Conservation (phyloP, 1,140 invertebrate species). For the Philopotamus ludificatus region DNA sequence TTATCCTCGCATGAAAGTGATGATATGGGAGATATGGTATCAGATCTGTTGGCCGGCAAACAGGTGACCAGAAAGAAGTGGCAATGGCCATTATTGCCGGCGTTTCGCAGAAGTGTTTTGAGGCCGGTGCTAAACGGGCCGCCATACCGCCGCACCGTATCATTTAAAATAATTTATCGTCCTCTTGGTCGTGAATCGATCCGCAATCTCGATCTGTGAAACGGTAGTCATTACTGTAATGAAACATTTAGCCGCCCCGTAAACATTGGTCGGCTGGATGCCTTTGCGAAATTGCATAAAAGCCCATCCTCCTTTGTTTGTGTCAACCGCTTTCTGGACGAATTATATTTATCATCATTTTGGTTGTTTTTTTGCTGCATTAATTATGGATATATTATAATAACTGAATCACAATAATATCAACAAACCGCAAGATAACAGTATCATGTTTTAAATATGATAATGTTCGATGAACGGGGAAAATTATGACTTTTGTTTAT, state of each 20-base stretch:
- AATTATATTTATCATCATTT: no score
- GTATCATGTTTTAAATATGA: no score
- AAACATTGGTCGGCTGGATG: background rate
- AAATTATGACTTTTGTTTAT: no score
- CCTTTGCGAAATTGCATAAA: background rate
- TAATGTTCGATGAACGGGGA: no score
- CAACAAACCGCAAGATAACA: no score
- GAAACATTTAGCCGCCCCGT: constrained; percentile 4
- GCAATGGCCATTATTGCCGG: background rate
- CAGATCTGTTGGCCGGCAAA: background rate
- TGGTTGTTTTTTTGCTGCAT: no score
- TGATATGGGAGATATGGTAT: background rate
- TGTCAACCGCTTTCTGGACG: constrained; percentile 1
- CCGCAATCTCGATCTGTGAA: background rate
- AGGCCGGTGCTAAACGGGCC: background rate
- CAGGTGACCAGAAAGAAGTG: background rate
- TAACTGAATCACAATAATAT: no score
- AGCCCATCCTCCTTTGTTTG: constrained; percentile 7
- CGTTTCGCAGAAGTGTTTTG: background rate
- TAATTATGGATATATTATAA: no score
- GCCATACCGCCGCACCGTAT: constrained; percentile 2
- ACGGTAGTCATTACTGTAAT: constrained; percentile 15
- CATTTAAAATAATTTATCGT: constrained; percentile 27
- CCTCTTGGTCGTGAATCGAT: background rate
- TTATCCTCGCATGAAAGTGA: background rate